Evolutionary conservation across 2,888 invertebrate species (phyloP).

Genomic region (Leptopterna dolabrata): DNA sequence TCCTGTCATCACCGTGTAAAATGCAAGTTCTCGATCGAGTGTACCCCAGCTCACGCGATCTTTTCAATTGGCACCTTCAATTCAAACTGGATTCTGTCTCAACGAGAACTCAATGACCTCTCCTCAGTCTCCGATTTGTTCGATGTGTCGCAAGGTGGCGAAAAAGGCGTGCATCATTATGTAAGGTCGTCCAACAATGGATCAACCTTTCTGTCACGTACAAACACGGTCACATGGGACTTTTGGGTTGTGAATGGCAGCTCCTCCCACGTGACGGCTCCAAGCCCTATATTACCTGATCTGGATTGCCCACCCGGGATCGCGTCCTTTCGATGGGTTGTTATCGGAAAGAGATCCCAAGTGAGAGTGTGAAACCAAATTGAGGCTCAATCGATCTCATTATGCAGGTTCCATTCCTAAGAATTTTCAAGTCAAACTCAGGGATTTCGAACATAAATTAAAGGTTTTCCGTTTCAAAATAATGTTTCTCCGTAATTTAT

Average conservation of each 20-base stretch:
- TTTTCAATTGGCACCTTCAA: background rate
- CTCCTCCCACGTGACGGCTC: background rate
- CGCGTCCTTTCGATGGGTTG: background rate
- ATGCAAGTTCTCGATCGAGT: background rate
- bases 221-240: background rate
- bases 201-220: slow-evolving; percentile 3
- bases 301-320: background rate
- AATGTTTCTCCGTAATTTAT: too few species aligned
- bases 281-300: background rate
- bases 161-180: background rate
- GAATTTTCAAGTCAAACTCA: too few species aligned
- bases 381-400: too few species aligned
- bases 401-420: too few species aligned
- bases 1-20: too few species aligned
- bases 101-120: background rate
- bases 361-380: background rate
- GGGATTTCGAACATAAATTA: too few species aligned
- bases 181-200: background rate
- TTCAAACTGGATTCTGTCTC: slow-evolving; percentile 10
- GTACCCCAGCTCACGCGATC: background rate
- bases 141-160: slow-evolving; percentile 1
- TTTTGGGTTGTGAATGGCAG: background rate
- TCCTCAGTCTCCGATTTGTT: background rate
- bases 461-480: too few species aligned
- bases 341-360: background rate